Conservation (phyloP, 2,888 invertebrate genomes). For the Rhingia rostrata region DNA sequence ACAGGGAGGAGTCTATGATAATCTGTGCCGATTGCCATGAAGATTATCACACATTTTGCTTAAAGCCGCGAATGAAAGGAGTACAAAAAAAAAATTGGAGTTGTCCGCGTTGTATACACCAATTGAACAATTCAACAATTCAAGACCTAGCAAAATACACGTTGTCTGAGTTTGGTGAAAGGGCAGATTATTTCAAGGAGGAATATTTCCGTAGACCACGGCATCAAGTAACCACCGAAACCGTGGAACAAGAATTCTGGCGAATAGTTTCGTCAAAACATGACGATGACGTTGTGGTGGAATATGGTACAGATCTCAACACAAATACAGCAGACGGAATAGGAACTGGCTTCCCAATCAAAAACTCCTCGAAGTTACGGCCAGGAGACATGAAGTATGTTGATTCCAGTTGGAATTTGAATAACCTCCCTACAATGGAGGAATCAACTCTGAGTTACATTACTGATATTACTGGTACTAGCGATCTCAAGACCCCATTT, state of each 20-base stretch:
- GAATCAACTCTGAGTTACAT: slow-evolving; percentile 97
- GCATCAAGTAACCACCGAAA: slow-evolving; percentile 93
- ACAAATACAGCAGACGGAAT: slow-evolving; percentile 98
- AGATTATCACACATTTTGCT: slow-evolving; percentile 98
- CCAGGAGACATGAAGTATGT: slow-evolving; percentile 94
- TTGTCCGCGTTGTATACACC: slow-evolving; percentile 97
- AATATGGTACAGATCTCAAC: slow-evolving; percentile 99
- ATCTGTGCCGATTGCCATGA: slow-evolving; percentile 98
- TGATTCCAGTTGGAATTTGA: slow-evolving; percentile 97
- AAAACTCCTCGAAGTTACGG: slow-evolving; percentile 90
- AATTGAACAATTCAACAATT: slow-evolving; percentile 94
- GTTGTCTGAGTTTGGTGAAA: slow-evolving; percentile 97
- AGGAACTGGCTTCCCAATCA: slow-evolving; percentile 97
- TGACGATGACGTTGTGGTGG: slow-evolving; percentile 98
- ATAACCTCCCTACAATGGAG: slow-evolving; percentile 97
- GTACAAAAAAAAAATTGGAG: slow-evolving; percentile 99
- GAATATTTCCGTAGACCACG: slow-evolving; percentile 98
- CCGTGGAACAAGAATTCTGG: slow-evolving; percentile 99
- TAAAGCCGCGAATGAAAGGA: slow-evolving; percentile 94
- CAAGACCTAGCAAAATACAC: slow-evolving; percentile 96
- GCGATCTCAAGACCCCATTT: slow-evolving; percentile 99
- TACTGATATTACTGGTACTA: slow-evolving; percentile 98
- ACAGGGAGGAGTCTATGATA: slow-evolving; percentile 96
- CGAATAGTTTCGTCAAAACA: slow-evolving; percentile 97
- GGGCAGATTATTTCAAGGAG: slow-evolving; percentile 99